phyloP scores from a whole-genome alignment of 2,797 vertebrate genomes.

The Prunella strophiata region DNA sequence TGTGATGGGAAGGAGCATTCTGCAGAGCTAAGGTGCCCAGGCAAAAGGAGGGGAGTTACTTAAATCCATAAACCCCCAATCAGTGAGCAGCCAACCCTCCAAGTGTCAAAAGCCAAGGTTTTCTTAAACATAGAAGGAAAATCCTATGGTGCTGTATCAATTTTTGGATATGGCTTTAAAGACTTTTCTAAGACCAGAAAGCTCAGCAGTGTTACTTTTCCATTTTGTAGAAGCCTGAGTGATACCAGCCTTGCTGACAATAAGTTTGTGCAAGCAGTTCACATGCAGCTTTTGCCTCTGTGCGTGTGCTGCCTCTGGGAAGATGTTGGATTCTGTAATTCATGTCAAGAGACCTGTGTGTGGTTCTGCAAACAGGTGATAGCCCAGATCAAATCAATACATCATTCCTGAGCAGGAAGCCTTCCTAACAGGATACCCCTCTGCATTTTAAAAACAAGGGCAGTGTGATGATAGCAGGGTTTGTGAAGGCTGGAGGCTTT shows the following conservation, averaged over 20 bases:
- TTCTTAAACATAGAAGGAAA: neutral
- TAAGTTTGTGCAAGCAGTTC: neutral
- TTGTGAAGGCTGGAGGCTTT: neutral
- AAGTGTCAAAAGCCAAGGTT: neutral
- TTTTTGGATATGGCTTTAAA: neutral
- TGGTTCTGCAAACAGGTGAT: neutral
- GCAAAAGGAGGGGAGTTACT: neutral
- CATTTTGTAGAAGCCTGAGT: neutral
- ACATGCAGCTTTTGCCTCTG: neutral
- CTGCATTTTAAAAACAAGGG: neutral
- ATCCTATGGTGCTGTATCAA: neutral
- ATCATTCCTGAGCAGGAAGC: neutral
- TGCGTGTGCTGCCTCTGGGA: neutral
- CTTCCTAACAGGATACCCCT: neutral
- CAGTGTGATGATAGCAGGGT: rapidly evolving
- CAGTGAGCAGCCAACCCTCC: neutral
- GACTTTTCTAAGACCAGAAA: neutral
- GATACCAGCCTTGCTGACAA: neutral
- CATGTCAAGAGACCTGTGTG: neutral
- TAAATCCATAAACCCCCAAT: neutral
- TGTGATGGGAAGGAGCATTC: neutral
- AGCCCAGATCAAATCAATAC: neutral
- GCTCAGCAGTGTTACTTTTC: neutral
- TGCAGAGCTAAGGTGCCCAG: neutral
- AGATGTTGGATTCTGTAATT: neutral